These are phyloP conservation scores for Harpegnathos saltator DNA, from an alignment of 1,140 invertebrate genomes.

Conservation along the genomic window DNA sequence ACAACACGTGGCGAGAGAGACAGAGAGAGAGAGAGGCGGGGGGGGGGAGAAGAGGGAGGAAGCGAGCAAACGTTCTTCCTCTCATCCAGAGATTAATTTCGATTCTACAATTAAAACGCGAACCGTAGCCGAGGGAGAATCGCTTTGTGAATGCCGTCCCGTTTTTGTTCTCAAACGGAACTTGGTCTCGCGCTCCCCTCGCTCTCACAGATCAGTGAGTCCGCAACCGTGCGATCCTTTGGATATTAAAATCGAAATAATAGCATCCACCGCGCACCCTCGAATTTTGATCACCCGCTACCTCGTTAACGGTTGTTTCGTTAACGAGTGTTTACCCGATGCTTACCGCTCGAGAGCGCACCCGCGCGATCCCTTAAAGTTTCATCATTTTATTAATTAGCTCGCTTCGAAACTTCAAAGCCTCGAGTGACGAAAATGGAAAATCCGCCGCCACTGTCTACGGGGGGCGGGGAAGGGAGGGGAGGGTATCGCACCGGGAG, in stretches of 20 bases:
- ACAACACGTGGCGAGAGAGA: too few species aligned
- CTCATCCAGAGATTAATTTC: slow-evolving; percentile 54
- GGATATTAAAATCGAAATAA: slow-evolving; percentile 69
- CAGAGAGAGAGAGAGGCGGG: background rate
- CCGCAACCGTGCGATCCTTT: slow-evolving; percentile 15
- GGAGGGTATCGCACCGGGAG: too few species aligned
- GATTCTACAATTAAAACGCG: slow-evolving; percentile 52
- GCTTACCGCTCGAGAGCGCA: background rate
- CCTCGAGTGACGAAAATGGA: background rate
- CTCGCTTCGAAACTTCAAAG: slow-evolving; percentile 4
- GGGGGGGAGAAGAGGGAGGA: too few species aligned
- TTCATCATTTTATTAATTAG: slow-evolving; percentile 14
- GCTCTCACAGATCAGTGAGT: slow-evolving; percentile 40
- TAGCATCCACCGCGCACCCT: slow-evolving; percentile 6
- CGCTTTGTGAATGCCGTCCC: slow-evolving; percentile 6
- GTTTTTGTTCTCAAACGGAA: slow-evolving; percentile 53
- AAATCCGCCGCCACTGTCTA: too few species aligned
- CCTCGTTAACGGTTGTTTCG: background rate
- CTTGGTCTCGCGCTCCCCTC: background rate
- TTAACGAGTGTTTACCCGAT: background rate
- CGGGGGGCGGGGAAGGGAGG: too few species aligned
- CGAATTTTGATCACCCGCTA: slow-evolving; percentile 52
- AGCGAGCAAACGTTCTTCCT: too few species aligned
- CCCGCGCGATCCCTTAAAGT: background rate
- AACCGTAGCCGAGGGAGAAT: background rate